Conservation (phyloP, 37 sponge, comb jelly and placozoan species). For the Diacarnus erythraeanus region DNA sequence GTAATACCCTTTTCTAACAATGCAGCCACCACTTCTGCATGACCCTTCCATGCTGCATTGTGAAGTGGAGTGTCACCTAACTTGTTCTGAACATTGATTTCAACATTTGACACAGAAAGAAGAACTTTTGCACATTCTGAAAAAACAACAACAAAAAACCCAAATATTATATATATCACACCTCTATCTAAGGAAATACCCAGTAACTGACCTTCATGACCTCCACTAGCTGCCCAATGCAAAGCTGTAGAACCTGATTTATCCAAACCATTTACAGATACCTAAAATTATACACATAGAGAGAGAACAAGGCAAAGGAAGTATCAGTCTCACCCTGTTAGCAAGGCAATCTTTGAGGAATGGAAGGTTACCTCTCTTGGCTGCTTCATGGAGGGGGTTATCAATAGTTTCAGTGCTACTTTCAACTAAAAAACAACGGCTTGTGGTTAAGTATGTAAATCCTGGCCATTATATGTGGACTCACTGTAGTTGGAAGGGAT, state of each 20-base stretch:
- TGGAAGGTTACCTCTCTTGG: constrained; percentile 93
- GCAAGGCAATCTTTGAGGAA: constrained; percentile 88
- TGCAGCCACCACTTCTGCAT: constrained; percentile 71
- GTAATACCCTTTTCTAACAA: constrained; percentile 81
- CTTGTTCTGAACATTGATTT: constrained; percentile 93
- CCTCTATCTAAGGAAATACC: too few relatives aligned
- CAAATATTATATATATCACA: too few relatives aligned
- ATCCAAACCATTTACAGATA: constrained; percentile 96
- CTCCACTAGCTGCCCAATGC: constrained; percentile 98
- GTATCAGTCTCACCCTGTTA: constrained; percentile 59
- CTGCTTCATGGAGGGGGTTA: constrained; percentile 96
- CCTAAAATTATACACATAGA: constrained; percentile 21
- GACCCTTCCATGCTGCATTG: constrained; percentile 97
- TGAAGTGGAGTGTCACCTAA: constrained; percentile 97
- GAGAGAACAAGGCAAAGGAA: not conserved
- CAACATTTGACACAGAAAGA: constrained; percentile 57
- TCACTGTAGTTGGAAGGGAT: constrained; percentile 94
- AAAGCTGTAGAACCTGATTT: constrained; percentile 97
- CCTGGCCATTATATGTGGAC: not conserved
- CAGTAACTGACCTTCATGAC: constrained; percentile 65
- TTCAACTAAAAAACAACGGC: constrained; percentile 54
- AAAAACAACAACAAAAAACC: not conserved
- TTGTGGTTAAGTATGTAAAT: not conserved
- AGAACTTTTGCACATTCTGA: constrained; percentile 74
- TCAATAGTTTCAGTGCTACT: constrained; percentile 84